phyloP scores from a whole-genome alignment of 2,888 invertebrate genomes.

The Aphidius colemani region DNA sequence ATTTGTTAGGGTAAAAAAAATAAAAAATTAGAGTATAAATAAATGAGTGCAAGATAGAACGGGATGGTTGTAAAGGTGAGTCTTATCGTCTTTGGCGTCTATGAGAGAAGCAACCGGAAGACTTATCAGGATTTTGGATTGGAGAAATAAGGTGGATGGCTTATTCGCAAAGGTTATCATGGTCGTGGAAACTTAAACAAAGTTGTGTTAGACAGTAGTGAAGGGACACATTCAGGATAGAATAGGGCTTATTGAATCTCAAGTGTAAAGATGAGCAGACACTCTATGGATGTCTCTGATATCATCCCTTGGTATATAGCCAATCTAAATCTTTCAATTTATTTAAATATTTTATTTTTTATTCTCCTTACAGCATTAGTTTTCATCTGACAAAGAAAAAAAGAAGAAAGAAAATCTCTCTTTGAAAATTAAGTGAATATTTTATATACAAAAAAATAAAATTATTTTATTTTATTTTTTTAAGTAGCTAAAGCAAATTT shows the following conservation, averaged over 20 bases:
- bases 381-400: too few relatives aligned
- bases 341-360: too few relatives aligned
- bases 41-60: neutral
- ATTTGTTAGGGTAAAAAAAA: constrained; percentile 35
- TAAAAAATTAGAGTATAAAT: constrained; percentile 39
- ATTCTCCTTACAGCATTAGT: too few relatives aligned
- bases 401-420: too few relatives aligned
- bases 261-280: constrained; percentile 41
- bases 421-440: too few relatives aligned
- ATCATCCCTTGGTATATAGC: constrained; percentile 31
- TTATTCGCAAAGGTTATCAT: constrained; percentile 47
- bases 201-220: constrained; percentile 37
- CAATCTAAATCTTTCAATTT: too few relatives aligned
- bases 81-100: neutral
- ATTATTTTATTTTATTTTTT: neutral
- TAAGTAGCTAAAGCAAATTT: neutral
- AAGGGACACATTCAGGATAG: constrained; percentile 13
- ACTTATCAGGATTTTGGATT: constrained; percentile 17
- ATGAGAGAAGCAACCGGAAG: constrained; percentile 12
- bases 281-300: constrained; percentile 43
- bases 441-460: neutral
- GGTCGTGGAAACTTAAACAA: constrained; percentile 45
- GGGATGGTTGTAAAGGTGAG: neutral
- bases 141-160: constrained; percentile 30
- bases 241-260: constrained; percentile 45